These are phyloP conservation scores for Cherax destructor DNA, from an alignment of 1,140 invertebrate species.

Conservation along the genomic window DNA sequence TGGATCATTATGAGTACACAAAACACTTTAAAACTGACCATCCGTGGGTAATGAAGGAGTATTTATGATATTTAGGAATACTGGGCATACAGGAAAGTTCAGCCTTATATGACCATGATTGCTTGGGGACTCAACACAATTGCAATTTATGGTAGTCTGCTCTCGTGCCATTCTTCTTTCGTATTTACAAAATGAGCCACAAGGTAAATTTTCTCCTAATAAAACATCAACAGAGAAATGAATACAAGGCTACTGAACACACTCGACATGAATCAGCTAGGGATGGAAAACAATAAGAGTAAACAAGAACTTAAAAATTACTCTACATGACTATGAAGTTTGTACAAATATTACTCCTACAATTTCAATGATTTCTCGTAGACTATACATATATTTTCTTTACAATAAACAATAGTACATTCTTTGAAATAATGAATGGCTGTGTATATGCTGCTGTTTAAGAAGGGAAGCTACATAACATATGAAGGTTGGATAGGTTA, in stretches of 20 bases:
- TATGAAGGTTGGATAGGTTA: neutral
- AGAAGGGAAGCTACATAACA: too few species aligned
- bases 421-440: neutral
- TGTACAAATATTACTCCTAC: slow-evolving; percentile 33
- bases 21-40: too few species aligned
- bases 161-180: neutral
- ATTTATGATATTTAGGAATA: too few species aligned
- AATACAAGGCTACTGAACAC: slow-evolving; percentile 6
- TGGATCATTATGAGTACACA: too few species aligned
- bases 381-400: slow-evolving; percentile 8
- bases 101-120: neutral
- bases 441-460: neutral
- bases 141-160: neutral
- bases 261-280: slow-evolving; percentile 19
- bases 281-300: slow-evolving; percentile 1
- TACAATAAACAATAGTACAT: slow-evolving; percentile 2
- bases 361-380: neutral
- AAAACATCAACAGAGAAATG: neutral
- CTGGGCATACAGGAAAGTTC: neutral
- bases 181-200: neutral
- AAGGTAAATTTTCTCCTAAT: neutral
- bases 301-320: slow-evolving; percentile 20
- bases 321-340: slow-evolving; percentile 12
- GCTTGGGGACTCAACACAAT: neutral
- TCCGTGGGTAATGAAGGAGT: too few species aligned